phyloP scores from a whole-genome alignment of 2,888 invertebrate genomes.

The Anodontia alba region DNA sequence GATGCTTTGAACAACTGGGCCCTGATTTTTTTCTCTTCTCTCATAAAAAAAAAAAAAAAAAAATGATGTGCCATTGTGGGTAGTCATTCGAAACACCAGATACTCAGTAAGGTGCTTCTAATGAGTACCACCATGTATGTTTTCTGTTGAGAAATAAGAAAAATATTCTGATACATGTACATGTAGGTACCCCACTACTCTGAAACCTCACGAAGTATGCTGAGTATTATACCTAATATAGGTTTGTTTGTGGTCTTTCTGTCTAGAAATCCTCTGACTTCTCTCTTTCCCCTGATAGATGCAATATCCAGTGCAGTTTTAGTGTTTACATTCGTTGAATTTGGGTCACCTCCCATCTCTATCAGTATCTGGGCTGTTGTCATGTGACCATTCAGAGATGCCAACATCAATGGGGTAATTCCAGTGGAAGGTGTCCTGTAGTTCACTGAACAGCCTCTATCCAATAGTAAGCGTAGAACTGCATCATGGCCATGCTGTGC shows the following conservation, averaged over 20 bases:
- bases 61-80: too few relatives aligned
- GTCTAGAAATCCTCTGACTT: conserved; percentile 83
- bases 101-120: too few relatives aligned
- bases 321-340: conserved; percentile 81
- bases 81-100: too few relatives aligned
- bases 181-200: too few relatives aligned
- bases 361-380: conserved; percentile 84
- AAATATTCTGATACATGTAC: too few relatives aligned
- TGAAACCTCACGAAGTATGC: too few relatives aligned
- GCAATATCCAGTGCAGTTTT: conserved; percentile 85
- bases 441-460: conserved; percentile 83
- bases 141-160: too few relatives aligned
- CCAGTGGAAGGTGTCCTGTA: conserved; percentile 82
- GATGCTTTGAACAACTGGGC: too few relatives aligned
- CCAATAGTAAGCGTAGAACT: conserved; percentile 82
- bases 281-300: conserved; percentile 74
- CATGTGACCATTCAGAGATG: conserved; percentile 84
- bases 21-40: too few relatives aligned
- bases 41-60: too few relatives aligned
- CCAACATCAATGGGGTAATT: conserved; percentile 84
- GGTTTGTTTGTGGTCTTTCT: conserved; percentile 83
- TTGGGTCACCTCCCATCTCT: conserved; percentile 84
- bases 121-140: too few relatives aligned
- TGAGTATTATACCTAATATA: conserved; percentile 70
- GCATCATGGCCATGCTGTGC: conserved; percentile 84